These are phyloP conservation scores for Auanema sp. DNA, from an alignment of 2,888 invertebrate species.

Conservation along the genomic window DNA sequence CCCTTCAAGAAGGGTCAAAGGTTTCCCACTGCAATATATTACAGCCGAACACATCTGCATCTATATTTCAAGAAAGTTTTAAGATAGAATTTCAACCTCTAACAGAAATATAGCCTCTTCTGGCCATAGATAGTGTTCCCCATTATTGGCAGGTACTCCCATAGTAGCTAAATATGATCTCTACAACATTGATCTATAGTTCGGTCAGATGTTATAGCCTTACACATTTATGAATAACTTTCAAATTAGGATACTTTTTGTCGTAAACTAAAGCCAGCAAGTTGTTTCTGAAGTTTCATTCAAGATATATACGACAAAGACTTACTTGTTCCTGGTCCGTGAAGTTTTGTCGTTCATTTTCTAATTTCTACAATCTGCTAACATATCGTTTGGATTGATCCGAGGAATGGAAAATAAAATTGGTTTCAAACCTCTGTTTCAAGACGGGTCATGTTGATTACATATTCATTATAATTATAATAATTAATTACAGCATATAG, in stretches of 20 bases:
- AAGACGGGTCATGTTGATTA: too few species aligned
- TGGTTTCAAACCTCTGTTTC: too few species aligned
- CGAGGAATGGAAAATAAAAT: too few species aligned
- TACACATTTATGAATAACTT: conserved; percentile 28
- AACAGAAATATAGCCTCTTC: conserved; percentile 51
- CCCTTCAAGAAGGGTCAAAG: conserved; percentile 24
- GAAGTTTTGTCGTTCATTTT: not conserved
- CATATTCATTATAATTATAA: too few species aligned
- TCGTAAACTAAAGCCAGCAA: conserved; percentile 22
- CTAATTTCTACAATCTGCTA: too few species aligned
- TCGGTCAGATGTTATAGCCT: conserved; percentile 5
- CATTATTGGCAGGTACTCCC: conserved; percentile 34
- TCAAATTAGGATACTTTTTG: conserved; percentile 12
- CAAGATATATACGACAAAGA: not conserved
- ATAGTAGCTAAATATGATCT: conserved; percentile 42
- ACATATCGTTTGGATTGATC: too few species aligned
- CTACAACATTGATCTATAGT: conserved; percentile 21
- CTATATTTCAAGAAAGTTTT: not conserved
- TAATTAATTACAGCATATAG: too few species aligned
- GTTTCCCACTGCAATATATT: conserved; percentile 16
- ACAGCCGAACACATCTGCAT: conserved; percentile 31
- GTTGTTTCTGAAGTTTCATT: conserved; percentile 11
- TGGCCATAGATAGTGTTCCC: conserved; percentile 36
- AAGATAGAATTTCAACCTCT: conserved; percentile 25
- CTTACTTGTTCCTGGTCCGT: not conserved